Evolutionary conservation across 2,888 invertebrate genomes (phyloP).

Genomic region (Napeogenes inachia): DNA sequence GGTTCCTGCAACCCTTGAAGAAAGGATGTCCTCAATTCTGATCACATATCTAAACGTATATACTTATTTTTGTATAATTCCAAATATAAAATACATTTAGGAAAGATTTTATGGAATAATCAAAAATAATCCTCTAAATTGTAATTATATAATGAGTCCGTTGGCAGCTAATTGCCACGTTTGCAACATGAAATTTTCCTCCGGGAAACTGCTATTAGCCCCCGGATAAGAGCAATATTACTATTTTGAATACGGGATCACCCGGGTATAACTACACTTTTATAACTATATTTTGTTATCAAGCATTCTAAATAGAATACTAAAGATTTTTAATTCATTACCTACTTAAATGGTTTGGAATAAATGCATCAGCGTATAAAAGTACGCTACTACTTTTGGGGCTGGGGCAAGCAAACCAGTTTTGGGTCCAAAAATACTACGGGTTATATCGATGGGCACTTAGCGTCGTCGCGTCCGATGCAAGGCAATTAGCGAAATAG

Average conservation of each 20-base stretch:
- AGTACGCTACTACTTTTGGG: too few relatives aligned
- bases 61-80: neutral
- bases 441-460: constrained; percentile 8
- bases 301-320: neutral
- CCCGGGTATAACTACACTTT: neutral
- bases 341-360: too few relatives aligned
- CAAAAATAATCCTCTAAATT: neutral
- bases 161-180: constrained; percentile 17
- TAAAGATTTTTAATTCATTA: too few relatives aligned
- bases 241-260: neutral
- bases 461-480: constrained; percentile 27
- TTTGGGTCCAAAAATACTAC: constrained; percentile 10
- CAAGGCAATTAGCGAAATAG: constrained; percentile 64
- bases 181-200: constrained; percentile 19
- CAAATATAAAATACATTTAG: neutral
- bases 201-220: constrained; percentile 27
- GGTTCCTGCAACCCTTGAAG: constrained; percentile 15
- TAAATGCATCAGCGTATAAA: too few relatives aligned
- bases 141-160: neutral
- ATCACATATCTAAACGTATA: neutral
- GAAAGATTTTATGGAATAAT: neutral
- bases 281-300: neutral
- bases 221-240: neutral
- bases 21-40: too few relatives aligned
- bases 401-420: too few relatives aligned